Base-by-base conservation (phyloP, 2,888 invertebrate genomes). In the Cheilosia grossa region DNA sequence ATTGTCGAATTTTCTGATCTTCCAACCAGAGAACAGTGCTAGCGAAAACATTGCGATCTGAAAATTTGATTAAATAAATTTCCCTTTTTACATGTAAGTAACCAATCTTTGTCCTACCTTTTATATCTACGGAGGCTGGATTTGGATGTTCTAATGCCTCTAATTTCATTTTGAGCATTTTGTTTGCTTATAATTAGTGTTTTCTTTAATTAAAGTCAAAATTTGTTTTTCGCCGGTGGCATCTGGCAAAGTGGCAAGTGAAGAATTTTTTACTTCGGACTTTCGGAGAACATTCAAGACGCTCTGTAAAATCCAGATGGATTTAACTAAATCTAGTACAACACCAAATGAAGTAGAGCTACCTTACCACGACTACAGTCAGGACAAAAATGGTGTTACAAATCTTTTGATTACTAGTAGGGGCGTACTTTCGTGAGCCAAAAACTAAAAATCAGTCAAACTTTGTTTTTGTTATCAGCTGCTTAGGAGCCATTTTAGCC, bases 1-100 rank as follows among this genome's bases (percentile, higher is more conserved):
- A 97, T 87, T 96, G 95, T 13, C 98, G 94, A 87, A 99, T 97
- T 92, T 97, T 97, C 91, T 98, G 97, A 90, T 98, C 97, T 92
- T 99, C 99, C 70, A 99, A 91, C 99, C 98, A 99, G 1, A 96
- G 92, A 24, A 98, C 94, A 27, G 97, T 93, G 89, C 95, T 96
- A 63, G 96, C 94, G 90, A 97, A 96, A 89, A 96, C 95, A 85
- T 94, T 94, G 87, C 95, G 94, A 93, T 98, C 98, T 98, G 91
- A 3, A 93, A 93, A 93, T 10, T 17, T 73, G 44, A 19, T 37
- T 4, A 37, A 10, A 13, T 37, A 37, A 13, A 37, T 37, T 13
- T 37, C 1, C 1, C 13, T 3, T 13, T 13, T 37, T 13, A 37
- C 30, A 30, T 6, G 9, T 2, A 30, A 37, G 13, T 10, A 13